A percentile compares a stretch with the other conserved stretches of the same genome.
Conservation (phyloP, 2,113 vertebrate species). For the Halichoeres trimaculatus region DNA sequence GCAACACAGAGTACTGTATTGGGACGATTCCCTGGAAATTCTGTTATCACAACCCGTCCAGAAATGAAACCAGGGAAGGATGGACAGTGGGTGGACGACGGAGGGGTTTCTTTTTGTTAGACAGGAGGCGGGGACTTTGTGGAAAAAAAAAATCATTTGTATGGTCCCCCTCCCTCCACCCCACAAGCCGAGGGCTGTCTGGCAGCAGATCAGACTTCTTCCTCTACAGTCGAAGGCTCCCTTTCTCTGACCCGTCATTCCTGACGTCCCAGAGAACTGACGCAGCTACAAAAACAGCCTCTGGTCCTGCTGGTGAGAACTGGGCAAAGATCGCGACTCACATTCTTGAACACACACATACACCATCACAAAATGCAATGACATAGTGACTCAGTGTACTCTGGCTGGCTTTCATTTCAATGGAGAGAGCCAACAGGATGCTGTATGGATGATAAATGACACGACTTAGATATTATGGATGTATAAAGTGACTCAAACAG, state of each 20-base stretch:
- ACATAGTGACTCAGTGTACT: slow-evolving; percentile 34
- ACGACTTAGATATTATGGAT: slow-evolving; percentile 49
- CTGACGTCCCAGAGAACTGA: slow-evolving; percentile 67
- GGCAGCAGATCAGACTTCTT: slow-evolving; percentile 78
- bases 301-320: slow-evolving; percentile 82
- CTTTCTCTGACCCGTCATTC: slow-evolving; percentile 71
- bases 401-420: slow-evolving; percentile 44
- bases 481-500: slow-evolving; percentile 65
- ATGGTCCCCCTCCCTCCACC: slow-evolving; percentile 36
- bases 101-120: slow-evolving; percentile 4
- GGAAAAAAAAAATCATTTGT: slow-evolving; percentile 53
- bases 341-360: slow-evolving; percentile 32
- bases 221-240: slow-evolving; percentile 64
- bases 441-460: slow-evolving; percentile 44
- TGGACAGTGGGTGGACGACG: slow-evolving; percentile 36
- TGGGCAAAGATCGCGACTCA: slow-evolving; percentile 43
- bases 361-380: slow-evolving; percentile 21
- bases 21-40: slow-evolving; percentile 66
- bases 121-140: slow-evolving; percentile 37
- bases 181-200: slow-evolving; percentile 72
- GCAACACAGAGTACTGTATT: slow-evolving; percentile 46
- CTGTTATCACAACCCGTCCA: slow-evolving; percentile 70
- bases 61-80: slow-evolving; percentile 52
- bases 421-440: slow-evolving; percentile 33
- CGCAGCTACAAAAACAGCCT: slow-evolving; percentile 71